These are phyloP conservation scores for Ciconia nigra DNA, from an alignment of 2,797 vertebrate species.

Conservation along the genomic window DNA sequence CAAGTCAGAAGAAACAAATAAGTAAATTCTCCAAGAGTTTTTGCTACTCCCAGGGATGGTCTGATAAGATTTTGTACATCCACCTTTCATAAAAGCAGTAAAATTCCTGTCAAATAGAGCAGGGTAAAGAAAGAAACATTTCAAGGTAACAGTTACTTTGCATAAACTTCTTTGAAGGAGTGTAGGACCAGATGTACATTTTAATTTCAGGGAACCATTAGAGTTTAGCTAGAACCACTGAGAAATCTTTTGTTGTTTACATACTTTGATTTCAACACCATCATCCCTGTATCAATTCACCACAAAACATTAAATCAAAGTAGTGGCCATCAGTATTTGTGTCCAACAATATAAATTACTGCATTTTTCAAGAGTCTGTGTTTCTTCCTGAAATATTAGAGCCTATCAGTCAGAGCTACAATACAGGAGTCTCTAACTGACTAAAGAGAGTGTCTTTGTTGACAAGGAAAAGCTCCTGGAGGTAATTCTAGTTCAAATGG, in stretches of 20 bases:
- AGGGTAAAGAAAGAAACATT: neutral
- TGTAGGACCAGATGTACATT: neutral
- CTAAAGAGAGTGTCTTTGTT: neutral
- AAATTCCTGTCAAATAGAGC: neutral
- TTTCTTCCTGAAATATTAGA: neutral
- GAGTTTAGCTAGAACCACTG: neutral
- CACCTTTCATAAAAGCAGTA: neutral
- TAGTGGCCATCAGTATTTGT: neutral
- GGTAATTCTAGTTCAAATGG: neutral
- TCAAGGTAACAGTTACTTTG: neutral
- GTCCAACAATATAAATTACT: neutral
- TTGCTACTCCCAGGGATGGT: neutral
- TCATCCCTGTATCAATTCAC: neutral
- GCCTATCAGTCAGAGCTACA: neutral
- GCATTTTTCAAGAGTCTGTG: neutral
- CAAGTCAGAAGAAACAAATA: neutral
- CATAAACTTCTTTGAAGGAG: neutral
- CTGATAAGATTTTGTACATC: neutral
- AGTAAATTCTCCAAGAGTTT: neutral
- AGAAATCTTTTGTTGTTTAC: neutral
- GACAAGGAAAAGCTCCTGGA: neutral
- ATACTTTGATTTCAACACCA: neutral
- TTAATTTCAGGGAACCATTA: neutral
- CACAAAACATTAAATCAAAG: neutral
- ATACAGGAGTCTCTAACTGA: neutral